phyloP scores from a whole-genome alignment of 1,140 invertebrate genomes.

The Leptestheria dahalacensis region DNA sequence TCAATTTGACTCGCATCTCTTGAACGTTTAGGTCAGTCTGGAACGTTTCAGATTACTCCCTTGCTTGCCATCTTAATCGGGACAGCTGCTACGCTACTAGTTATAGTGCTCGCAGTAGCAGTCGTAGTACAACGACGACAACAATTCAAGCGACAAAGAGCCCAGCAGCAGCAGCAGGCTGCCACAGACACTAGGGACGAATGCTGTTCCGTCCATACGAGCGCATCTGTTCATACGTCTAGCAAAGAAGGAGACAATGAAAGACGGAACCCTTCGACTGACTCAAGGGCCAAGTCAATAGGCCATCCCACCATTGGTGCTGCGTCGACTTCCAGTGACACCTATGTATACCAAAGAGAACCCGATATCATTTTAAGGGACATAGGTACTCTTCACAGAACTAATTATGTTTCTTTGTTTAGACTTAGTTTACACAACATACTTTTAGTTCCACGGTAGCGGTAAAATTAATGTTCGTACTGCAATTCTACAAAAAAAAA shows the following conservation, averaged over 20 bases:
- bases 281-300: too few species aligned
- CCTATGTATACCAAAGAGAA: background rate
- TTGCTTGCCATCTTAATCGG: constrained; percentile 51
- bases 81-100: constrained; percentile 45
- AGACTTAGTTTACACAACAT: too few species aligned
- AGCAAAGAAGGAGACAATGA: background rate
- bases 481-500: too few species aligned
- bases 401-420: background rate
- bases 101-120: constrained; percentile 47
- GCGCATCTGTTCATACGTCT: background rate
- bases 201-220: background rate
- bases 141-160: background rate
- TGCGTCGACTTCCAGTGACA: background rate
- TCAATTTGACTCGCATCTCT: background rate
- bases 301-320: too few species aligned
- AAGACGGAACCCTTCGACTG: too few species aligned
- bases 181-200: background rate
- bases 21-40: constrained; percentile 15
- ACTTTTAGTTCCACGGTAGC: too few species aligned
- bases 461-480: too few species aligned
- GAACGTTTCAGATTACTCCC: constrained; percentile 44
- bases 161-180: background rate
- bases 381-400: background rate
- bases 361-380: background rate
- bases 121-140: constrained; percentile 30